phyloP scores from a whole-genome alignment of 2,797 vertebrate species.

The Paratrypauchen microcephalus region DNA sequence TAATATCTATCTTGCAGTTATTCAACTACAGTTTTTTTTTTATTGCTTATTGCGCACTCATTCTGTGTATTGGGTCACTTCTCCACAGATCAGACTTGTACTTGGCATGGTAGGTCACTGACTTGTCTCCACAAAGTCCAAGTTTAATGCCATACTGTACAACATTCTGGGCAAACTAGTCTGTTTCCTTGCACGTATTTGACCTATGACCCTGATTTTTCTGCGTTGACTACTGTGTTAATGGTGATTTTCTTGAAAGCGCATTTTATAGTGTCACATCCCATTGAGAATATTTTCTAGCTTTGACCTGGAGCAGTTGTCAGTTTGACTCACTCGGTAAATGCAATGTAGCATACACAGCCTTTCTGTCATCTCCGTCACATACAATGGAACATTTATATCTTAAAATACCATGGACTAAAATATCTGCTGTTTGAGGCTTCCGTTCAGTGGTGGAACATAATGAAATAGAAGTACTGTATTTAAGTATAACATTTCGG shows the following conservation, averaged over 20 bases:
- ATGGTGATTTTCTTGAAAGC: slow-evolving; percentile 55
- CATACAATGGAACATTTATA: background rate
- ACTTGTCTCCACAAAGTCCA: too few species aligned
- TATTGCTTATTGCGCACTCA: too few species aligned
- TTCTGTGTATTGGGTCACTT: too few species aligned
- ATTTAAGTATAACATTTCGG: too few species aligned
- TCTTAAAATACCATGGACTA: slow-evolving; percentile 2
- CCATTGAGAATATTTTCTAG: slow-evolving; percentile 33
- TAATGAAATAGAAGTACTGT: too few species aligned
- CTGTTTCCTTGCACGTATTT: slow-evolving; percentile 36
- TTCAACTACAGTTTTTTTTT: too few species aligned
- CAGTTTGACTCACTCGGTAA: slow-evolving; percentile 32
- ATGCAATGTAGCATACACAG: slow-evolving; percentile 28
- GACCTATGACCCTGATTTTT: slow-evolving; percentile 41
- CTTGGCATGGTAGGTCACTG: too few species aligned
- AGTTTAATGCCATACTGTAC: too few species aligned
- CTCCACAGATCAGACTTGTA: too few species aligned
- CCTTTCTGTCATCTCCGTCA: slow-evolving; percentile 12
- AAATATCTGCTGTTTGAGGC: background rate
- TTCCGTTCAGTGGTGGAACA: too few species aligned
- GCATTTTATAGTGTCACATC: slow-evolving; percentile 41
- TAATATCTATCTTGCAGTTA: too few species aligned
- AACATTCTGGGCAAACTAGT: background rate
- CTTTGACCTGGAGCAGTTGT: slow-evolving; percentile 57
- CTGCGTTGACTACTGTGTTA: slow-evolving; percentile 49